Evolutionary conservation across 92 coral and sea anemone genomes (phyloP).

Genomic region (Phenganax stokvisi): DNA sequence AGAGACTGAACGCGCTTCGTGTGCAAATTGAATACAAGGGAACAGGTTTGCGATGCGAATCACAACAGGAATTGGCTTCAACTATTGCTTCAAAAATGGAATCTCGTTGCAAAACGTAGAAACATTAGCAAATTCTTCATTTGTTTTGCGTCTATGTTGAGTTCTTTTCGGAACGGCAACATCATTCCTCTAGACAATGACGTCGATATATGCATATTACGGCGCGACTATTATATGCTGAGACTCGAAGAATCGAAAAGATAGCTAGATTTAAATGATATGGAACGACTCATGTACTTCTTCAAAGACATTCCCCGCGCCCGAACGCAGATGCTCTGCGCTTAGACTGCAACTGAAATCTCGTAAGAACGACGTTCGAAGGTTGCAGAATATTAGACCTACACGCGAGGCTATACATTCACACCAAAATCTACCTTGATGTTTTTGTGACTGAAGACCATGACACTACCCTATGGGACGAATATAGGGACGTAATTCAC

Average conservation of each 20-base stretch:
- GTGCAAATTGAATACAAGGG: not conserved
- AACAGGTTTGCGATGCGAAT: constrained; percentile 1
- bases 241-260: constrained; percentile 5
- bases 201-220: constrained; percentile 4
- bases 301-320: constrained; percentile 15
- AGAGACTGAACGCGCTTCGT: not conserved
- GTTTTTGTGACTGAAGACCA: constrained; percentile 9
- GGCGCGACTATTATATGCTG: not conserved
- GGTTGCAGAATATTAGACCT: constrained; percentile 12
- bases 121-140: constrained; percentile 6
- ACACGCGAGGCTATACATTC: not conserved
- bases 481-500: constrained; percentile 12
- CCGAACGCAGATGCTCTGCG: not conserved
- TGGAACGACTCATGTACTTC: constrained; percentile 3
- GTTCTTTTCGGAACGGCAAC: constrained; percentile 16
- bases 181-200: constrained; percentile 4
- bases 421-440: not conserved
- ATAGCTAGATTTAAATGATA: constrained; percentile 8
- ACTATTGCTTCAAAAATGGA: not conserved
- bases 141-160: constrained; percentile 14
- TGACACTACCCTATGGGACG: constrained; percentile 5
- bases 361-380: not conserved
- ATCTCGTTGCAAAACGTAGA: constrained; percentile 1
- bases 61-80: not conserved
- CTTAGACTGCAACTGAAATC: not conserved